phyloP scores from a whole-genome alignment of 2,113 vertebrate species.

The Myiozetetes cayanensis region DNA sequence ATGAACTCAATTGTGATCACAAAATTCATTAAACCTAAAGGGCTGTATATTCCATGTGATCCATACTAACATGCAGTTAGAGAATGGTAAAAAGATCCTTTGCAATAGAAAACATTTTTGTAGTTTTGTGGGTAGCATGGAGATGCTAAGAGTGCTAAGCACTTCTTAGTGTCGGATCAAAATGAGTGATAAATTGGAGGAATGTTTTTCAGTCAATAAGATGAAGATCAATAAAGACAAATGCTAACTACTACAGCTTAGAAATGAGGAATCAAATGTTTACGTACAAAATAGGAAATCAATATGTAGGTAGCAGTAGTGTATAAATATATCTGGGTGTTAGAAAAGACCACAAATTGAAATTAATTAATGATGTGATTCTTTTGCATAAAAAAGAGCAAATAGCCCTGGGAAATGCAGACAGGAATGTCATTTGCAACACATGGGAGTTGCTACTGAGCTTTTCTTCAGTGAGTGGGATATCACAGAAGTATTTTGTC shows the following conservation, averaged over 20 bases:
- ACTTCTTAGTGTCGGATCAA: background rate
- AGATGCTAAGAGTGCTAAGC: background rate
- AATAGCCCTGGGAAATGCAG: background rate
- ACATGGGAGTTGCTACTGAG: background rate
- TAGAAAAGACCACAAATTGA: background rate
- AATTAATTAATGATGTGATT: constrained; percentile 3
- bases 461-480: background rate
- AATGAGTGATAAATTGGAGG: background rate
- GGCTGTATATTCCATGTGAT: background rate
- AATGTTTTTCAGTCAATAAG: background rate
- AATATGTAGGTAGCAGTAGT: background rate
- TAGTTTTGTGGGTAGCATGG: background rate
- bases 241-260: background rate
- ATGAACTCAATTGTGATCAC: background rate
- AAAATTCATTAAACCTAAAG: background rate
- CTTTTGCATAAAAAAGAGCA: background rate
- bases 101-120: background rate
- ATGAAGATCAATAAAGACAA: background rate
- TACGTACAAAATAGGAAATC: background rate
- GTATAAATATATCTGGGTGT: background rate
- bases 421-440: background rate
- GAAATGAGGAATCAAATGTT: constrained; percentile 4
- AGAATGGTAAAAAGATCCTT: background rate
- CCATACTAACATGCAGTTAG: background rate
- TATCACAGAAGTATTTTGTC: background rate